Evolutionary conservation across 2,888 invertebrate species (phyloP), one percentile per base, ranked within the genome.

Genomic region (Digitonthophagus gazella): DNA sequence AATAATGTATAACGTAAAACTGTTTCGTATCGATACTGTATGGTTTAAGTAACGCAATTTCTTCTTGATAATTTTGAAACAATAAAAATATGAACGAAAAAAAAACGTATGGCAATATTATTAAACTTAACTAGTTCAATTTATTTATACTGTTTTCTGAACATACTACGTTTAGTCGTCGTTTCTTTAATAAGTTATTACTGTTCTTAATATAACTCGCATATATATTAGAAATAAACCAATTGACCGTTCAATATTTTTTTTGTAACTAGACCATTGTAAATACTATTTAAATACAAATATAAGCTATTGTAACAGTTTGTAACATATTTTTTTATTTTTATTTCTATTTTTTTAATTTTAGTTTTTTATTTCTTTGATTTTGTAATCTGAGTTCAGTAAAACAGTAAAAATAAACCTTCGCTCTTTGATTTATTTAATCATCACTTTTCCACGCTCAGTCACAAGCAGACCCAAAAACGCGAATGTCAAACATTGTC

Each of bases 281-380:
- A 61, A 61, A 61, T 61, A 61, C 61, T 61, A 61, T 61, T 61
- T 61, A 61, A 44, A 61, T 61, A 61, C 61, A 61, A 61, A 61
- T 61, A 61, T 61, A 61, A 61, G 61, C 61, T 61, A 61, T 61
- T 61, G 61, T 61, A 61, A 61, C 61, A 61, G 61, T 61, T 61
- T 61, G 61, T 61, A 61, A 61, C 61, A 61, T 61, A 61, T 61
- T 15, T 18, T 61, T 61, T 61, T 3, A 19, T 61, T 19, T 61
- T 5, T 3, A 61, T 61, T n/a, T 18, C 16, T 2, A 58, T 18
- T 61, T 20, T 19, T 16, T 61, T 1, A 20, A 16, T 11, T 57
- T 57, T 16, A 15, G 8, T 57, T 15, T 15, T 15, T 57, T 16
- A n/a, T n/a, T n/a, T n/a, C n/a, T n/a, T n/a, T n/a, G n/a, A n/a